Conservation (phyloP, 1,140 invertebrate species). For the Epicauta chinensis region DNA sequence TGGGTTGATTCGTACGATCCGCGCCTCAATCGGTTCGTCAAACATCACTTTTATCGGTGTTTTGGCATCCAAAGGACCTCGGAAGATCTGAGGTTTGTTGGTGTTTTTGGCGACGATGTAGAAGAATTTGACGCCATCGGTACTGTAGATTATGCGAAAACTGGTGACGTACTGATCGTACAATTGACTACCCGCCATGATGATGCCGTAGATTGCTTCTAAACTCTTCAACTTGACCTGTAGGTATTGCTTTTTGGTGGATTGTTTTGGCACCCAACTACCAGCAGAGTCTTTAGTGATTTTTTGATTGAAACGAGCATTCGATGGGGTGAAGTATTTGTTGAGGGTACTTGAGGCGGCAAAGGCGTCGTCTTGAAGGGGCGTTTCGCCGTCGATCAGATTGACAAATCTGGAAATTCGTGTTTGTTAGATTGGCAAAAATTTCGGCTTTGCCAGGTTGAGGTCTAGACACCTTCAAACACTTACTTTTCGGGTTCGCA, state of each 20-base stretch:
- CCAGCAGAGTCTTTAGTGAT: conserved; percentile 39
- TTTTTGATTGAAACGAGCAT: conserved; percentile 46
- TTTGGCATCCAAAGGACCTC: conserved; percentile 59
- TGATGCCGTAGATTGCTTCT: conserved; percentile 65
- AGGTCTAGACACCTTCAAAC: no score
- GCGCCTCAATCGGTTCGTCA: conserved; percentile 62
- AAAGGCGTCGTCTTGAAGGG: conserved; percentile 51
- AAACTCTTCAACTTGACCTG: conserved; percentile 58
- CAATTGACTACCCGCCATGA: conserved; percentile 58
- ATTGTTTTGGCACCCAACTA: conserved; percentile 57
- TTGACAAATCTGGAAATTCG: conserved; percentile 32
- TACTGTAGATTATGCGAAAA: conserved; percentile 63
- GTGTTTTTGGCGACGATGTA: conserved; percentile 27
- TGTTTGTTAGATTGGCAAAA: conserved; percentile 4
- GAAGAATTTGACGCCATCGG: conserved; percentile 22
- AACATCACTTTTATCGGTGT: conserved; percentile 59
- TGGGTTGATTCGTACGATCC: conserved; percentile 62
- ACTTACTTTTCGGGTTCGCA: conserved; percentile 42
- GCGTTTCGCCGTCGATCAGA: conserved; percentile 48
- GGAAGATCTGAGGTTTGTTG: conserved; percentile 49
- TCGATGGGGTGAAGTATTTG: conserved; percentile 45
- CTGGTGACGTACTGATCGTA: conserved; percentile 68
- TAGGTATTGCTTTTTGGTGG: conserved; percentile 58
- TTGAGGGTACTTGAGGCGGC: conserved; percentile 51
- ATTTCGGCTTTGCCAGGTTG: conserved; percentile 38